Conservation (phyloP, 1,140 invertebrate genomes). For the Geopemphigus sp. region DNA sequence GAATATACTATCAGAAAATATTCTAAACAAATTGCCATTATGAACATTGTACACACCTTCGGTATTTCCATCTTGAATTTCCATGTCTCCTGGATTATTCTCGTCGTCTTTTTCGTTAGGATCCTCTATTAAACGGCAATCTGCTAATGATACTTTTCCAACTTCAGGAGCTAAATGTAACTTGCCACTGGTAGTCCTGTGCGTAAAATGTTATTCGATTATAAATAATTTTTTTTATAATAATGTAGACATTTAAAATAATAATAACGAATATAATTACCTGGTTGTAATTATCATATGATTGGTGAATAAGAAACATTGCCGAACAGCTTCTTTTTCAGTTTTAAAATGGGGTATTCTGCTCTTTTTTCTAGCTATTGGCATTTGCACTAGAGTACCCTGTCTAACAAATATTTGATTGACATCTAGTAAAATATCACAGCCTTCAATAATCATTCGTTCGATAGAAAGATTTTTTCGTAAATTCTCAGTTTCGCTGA, state of each 20-base stretch:
- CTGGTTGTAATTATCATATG: conserved; percentile 79
- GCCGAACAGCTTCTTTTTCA: conserved; percentile 72
- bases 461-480: conserved; percentile 90
- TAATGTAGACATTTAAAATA: neutral
- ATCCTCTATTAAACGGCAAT: conserved; percentile 81
- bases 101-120: conserved; percentile 59
- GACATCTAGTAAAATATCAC: conserved; percentile 89
- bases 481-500: conserved; percentile 91
- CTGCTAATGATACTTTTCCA: conserved; percentile 79
- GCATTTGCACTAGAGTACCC: conserved; percentile 70
- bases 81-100: conserved; percentile 30
- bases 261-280: conserved; percentile 54
- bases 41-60: conserved; percentile 57
- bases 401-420: conserved; percentile 89
- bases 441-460: conserved; percentile 92
- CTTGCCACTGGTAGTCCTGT: conserved; percentile 66
- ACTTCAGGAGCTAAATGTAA: conserved; percentile 79
- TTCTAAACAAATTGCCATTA: no score
- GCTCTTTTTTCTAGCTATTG: conserved; percentile 64
- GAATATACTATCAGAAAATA: no score
- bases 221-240: neutral
- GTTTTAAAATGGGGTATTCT: conserved; percentile 58
- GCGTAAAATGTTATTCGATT: neutral
- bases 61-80: conserved; percentile 58
- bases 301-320: conserved; percentile 87